A percentile compares a stretch with the other conserved stretches of the same genome.
These are phyloP conservation scores for Coluber constrictor DNA, from an alignment of 2,797 vertebrate species.

Conservation along the genomic window DNA sequence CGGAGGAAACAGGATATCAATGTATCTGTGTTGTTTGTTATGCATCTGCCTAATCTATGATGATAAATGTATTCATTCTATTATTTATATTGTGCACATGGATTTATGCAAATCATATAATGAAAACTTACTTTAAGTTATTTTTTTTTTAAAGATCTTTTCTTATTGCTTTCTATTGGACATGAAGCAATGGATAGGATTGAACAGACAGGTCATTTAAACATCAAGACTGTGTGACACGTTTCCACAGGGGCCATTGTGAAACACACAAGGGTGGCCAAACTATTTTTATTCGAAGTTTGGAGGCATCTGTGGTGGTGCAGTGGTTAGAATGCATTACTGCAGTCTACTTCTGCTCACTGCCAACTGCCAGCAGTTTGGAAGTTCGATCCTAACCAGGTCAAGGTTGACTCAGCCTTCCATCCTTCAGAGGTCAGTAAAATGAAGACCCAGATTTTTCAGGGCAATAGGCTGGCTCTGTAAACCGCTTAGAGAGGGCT, in stretches of 20 bases:
- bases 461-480: too few relatives aligned
- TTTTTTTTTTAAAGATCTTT: background rate
- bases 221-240: background rate
- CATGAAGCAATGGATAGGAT: background rate
- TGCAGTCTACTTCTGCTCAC: too few relatives aligned
- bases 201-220: background rate
- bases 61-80: background rate
- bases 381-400: too few relatives aligned
- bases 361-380: too few relatives aligned
- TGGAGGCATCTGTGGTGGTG: background rate
- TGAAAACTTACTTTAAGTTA: background rate
- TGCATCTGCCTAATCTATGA: background rate
- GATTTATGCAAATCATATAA: background rate
- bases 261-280: background rate
- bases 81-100: background rate
- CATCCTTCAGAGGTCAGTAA: too few relatives aligned
- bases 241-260: background rate
- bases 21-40: background rate
- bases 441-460: too few relatives aligned
- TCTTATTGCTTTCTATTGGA: slow-evolving; percentile 11
- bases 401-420: too few relatives aligned
- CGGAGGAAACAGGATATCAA: background rate
- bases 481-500: too few relatives aligned
- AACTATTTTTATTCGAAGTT: background rate
- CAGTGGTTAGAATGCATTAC: too few relatives aligned